phyloP scores from a whole-genome alignment of 2,888 invertebrate species.

The Leptinotarsa peninsularis region DNA sequence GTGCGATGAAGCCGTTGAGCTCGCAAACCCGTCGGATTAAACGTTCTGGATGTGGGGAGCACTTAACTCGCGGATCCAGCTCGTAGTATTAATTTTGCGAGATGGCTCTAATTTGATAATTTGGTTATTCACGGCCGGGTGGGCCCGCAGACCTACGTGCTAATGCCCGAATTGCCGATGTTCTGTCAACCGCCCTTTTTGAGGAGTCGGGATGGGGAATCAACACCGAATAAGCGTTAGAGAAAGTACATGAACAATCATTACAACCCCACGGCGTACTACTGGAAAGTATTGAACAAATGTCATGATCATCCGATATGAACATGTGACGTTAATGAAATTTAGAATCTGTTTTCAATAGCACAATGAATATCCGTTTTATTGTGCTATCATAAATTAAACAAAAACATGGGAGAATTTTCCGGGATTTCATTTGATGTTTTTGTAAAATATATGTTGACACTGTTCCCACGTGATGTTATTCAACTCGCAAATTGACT shows the following conservation, averaged over 20 bases:
- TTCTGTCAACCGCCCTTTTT: constrained; percentile 1
- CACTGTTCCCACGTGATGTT: neutral
- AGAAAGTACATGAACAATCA: too few species aligned
- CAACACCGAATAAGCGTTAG: neutral
- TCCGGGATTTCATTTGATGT: neutral
- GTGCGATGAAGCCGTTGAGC: constrained; percentile 9
- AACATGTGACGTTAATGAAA: neutral
- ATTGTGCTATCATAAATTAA: neutral
- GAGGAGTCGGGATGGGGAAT: neutral
- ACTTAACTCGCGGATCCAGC: constrained; percentile 12
- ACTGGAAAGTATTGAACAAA: neutral
- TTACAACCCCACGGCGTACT: too few species aligned
- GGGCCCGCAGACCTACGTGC: constrained; percentile 10
- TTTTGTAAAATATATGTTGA: neutral
- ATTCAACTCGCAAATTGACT: neutral
- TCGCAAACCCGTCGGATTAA: constrained; percentile 12
- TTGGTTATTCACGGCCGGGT: constrained; percentile 16
- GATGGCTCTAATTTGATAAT: constrained; percentile 21
- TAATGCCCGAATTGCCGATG: constrained; percentile 4
- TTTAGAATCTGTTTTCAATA: neutral
- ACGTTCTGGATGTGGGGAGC: constrained; percentile 12
- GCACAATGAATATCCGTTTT: neutral
- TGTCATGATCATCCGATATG: neutral
- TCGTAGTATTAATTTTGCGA: constrained; percentile 18
- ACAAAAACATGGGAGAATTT: neutral